Base-by-base conservation (phyloP, 2,888 invertebrate genomes). In the Serrognathus titanus region DNA sequence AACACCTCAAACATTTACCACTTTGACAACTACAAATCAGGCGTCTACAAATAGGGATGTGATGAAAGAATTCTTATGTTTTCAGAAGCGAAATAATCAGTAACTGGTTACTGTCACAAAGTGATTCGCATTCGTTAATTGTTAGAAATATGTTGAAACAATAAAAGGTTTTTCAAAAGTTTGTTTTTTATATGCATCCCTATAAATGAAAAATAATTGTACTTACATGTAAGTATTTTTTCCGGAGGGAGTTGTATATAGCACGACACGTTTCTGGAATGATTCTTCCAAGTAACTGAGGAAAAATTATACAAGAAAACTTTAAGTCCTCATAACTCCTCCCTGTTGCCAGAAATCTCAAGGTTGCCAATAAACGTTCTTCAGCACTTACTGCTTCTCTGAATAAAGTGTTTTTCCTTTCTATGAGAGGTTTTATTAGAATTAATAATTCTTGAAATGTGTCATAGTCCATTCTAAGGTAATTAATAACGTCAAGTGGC, bases 311-410 rank as follows among this genome's bases (percentile, higher is more conserved):
- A 20, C 63, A 63, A 51, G 67, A 57, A 60, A 62, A 68, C 55
- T 70, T 64, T 16, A 69, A 60, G 53, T 62, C 60, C 60, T 70
- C 65, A 52, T 64, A 70, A 24, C 58, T 62, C 37, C 63, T 63
- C 37, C 68, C 66, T 50, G 64, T 65, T 40, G 59, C 64, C 52
- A 63, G 55, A 61, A 64, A 66, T 59, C 65, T 59, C 48, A 66
- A 60, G 24, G 64, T 63, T 35, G 64, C 63, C 48, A 60, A 51
- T 37, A 66, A 56, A 51, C 64, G 57, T 51, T 62, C 65, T 50
- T 66, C 62, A 12, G 61, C 56, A 24, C 58, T 51, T 43, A 66
- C 64, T 11, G 61, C 59, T 57, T 49, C 53, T 61, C 63, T 63
- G 58, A 63, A 61, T 31, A 62, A 57, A 52, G 63, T 56, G 53